These are phyloP conservation scores for Phyllotreta cruciferae DNA, from an alignment of 2,888 invertebrate genomes.

Conservation along the genomic window DNA sequence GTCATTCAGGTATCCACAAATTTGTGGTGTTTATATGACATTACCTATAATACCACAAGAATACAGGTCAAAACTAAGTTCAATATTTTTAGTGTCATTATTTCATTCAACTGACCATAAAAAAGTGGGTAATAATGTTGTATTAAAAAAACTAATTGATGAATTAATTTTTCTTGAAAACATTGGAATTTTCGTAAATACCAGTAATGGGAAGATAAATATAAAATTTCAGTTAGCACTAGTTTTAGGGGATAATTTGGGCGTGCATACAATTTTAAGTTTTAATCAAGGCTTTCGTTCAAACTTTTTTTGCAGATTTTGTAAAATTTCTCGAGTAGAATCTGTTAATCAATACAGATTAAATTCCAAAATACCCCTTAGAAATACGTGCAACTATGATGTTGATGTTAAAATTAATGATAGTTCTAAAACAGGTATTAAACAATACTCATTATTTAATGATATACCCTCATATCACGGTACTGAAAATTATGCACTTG, in stretches of 20 bases:
- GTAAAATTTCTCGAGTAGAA: slow-evolving; percentile 14
- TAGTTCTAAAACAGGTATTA: slow-evolving; percentile 32
- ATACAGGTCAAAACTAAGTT: slow-evolving; percentile 26
- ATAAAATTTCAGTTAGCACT: slow-evolving; percentile 30
- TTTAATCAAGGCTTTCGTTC: slow-evolving; percentile 34
- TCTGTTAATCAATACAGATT: slow-evolving; percentile 18
- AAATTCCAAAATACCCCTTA: slow-evolving; percentile 11
- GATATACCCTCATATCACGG: slow-evolving; percentile 35
- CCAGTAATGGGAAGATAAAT: slow-evolving; percentile 11
- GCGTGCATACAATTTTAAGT: slow-evolving; percentile 29
- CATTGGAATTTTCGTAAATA: slow-evolving; percentile 25
- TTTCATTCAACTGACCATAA: slow-evolving; percentile 31
- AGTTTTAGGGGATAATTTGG: slow-evolving; percentile 36
- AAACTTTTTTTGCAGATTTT: slow-evolving; percentile 33
- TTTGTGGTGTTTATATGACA: slow-evolving; percentile 31
- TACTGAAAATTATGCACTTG: slow-evolving; percentile 34
- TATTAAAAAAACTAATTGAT: slow-evolving; percentile 31
- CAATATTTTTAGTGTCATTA: slow-evolving; percentile 36
- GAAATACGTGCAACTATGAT: slow-evolving; percentile 13
- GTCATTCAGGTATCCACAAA: slow-evolving; percentile 34
- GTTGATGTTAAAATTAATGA: slow-evolving; percentile 27
- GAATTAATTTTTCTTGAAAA: slow-evolving; percentile 30
- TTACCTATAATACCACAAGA: slow-evolving; percentile 19
- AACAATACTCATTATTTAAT: slow-evolving; percentile 33
- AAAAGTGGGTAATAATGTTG: slow-evolving; percentile 29